phyloP scores from a whole-genome alignment of 2,888 invertebrate genomes.

The Saturnia pavonia region DNA sequence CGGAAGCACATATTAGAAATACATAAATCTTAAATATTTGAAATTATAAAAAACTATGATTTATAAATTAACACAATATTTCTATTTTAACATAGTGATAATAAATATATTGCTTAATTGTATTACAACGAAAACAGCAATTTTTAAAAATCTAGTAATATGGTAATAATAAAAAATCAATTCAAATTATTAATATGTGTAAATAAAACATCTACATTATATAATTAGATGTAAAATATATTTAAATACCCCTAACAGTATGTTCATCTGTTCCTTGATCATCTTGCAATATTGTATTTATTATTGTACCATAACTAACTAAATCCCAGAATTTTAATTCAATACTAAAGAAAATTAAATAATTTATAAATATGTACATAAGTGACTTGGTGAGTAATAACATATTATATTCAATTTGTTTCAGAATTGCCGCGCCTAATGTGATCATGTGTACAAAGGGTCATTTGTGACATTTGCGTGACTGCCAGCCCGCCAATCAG shows the following conservation, averaged over 20 bases:
- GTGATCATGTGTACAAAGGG: conserved; percentile 41
- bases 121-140: too few relatives aligned
- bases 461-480: conserved; percentile 62
- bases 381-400: conserved; percentile 25
- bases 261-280: neutral
- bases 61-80: too few relatives aligned
- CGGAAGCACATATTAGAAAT: too few relatives aligned
- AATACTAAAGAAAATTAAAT: neutral
- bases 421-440: conserved; percentile 38
- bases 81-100: too few relatives aligned
- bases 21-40: too few relatives aligned
- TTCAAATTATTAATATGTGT: too few relatives aligned
- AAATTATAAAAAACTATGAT: too few relatives aligned
- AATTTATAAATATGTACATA: neutral
- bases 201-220: too few relatives aligned
- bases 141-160: too few relatives aligned
- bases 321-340: neutral
- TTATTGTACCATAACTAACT: neutral
- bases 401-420: conserved; percentile 43
- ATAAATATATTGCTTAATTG: too few relatives aligned
- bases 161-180: too few relatives aligned
- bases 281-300: neutral
- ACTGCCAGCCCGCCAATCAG: conserved; percentile 39
- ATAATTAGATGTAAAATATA: too few relatives aligned
- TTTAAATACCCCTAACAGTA: neutral